Evolutionary conservation across 1,140 invertebrate genomes (phyloP), one percentile per base, ranked within the genome.

Genomic region (Drosophila sechellia): DNA sequence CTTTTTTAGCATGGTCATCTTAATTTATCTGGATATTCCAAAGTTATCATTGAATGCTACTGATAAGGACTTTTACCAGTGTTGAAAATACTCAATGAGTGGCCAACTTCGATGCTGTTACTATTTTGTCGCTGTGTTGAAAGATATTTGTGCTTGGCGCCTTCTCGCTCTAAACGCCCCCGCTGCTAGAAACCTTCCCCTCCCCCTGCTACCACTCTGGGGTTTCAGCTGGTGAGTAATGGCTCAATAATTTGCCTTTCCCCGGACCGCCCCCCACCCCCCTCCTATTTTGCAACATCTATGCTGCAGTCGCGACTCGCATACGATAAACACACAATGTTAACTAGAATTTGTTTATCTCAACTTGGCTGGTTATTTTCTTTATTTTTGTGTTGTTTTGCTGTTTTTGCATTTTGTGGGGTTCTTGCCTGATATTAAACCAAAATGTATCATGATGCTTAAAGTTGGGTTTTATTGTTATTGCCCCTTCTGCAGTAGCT

Each of bases 271-370:
- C 50, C 50, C 35, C 17, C 8, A 2, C 20, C 20, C 20, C 2
- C 20, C 20, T 2, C 20, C 1, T 0, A 2, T 22, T 37, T 35
- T 22, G 55, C 60, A 27, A 63, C 54, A 31, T 3, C 20, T 27
- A 37, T 52, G 59, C 34, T 57, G 70, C 59, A 48, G 22, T 48
- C 39, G 53, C 64, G 46, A 59, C 40, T 42, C 66, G 52, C 74
- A 58, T 73, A 59, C 70, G 81, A 63, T 85, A 81, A 77, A 73
- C 73, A 79, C 59, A 86, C 83, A 86, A 86, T 86, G 83, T 86
- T 79, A 86, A 87, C 83, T 79, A 87, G 79, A 86, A 86, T 79
- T 83, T 86, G 83, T 86, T 86, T 86, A 86, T 86, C 83, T 86
- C 77, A 39, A 83, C 65, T 87, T 15, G 58, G 54, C 68, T 74